Conservation (phyloP, 2,113 vertebrate species). For the Tachysurus fulvidraco region DNA sequence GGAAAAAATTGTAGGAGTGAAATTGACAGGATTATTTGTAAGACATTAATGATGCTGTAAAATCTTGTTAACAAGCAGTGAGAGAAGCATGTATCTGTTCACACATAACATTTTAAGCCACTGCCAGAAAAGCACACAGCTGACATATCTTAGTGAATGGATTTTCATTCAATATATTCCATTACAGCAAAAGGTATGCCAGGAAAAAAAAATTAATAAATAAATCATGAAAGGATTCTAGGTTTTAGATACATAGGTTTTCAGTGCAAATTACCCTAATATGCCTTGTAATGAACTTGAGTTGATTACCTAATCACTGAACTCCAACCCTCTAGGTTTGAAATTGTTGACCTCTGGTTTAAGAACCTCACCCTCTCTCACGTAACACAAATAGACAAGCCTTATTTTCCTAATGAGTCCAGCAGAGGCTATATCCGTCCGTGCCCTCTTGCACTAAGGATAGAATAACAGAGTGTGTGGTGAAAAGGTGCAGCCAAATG, state of each 20-base stretch:
- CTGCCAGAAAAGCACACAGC: background rate
- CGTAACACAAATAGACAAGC: conserved; percentile 38
- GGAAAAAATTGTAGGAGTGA: background rate
- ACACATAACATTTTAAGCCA: background rate
- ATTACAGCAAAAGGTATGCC: background rate
- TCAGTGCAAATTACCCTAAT: background rate
- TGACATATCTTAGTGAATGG: background rate
- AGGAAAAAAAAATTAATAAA: background rate
- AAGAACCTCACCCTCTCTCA: conserved; percentile 29
- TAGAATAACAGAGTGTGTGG: conserved; percentile 43
- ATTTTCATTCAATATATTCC: conserved; percentile 5
- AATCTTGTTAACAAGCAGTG: background rate
- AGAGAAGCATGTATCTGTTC: background rate
- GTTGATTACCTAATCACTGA: background rate
- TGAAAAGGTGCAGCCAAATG: conserved; percentile 24
- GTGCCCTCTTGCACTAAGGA: conserved; percentile 30
- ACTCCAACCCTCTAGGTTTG: background rate
- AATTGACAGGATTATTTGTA: conserved; percentile 34
- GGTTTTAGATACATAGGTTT: background rate
- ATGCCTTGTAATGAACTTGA: background rate
- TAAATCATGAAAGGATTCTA: conserved; percentile 21
- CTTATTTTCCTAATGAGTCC: conserved; percentile 52
- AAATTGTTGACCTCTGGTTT: conserved; percentile 2
- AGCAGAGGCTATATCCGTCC: conserved; percentile 42
- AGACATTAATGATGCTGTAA: conserved; percentile 35